Base-by-base conservation (phyloP, 2,113 vertebrate genomes). In the Ranitomeya imitator region DNA sequence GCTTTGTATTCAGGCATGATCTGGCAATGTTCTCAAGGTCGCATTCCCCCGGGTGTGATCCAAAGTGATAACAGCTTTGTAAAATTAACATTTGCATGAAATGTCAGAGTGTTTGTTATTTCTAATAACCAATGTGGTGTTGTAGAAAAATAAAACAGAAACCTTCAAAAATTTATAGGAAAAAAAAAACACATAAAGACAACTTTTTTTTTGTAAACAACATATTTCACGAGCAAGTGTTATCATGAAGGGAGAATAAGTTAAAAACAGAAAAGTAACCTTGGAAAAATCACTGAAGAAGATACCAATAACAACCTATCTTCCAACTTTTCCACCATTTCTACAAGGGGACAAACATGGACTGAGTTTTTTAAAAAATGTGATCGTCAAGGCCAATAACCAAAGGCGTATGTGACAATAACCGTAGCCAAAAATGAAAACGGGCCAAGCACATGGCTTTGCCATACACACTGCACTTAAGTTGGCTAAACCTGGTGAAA, bases 41-140 rank as follows among this genome's bases (percentile, higher is more conserved):
- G n/a, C 21, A 23, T 51, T 85, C 83, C 63, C 55, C n/a, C 21
- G 37, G 81, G 60, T 65, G 61, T 51, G 7, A 83, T 83, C 45
- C 37, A 51, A 15, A 67, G 31, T 67, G 81, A 67, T 83, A 83
- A 83, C 59, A 67, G 37, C 60, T 67, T 83, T 83, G 81, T 23
- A 83, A 37, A 51, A 83, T 83, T 67, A 83, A 67, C 60, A 67
- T 61, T 67, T 63, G 81, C 19, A 52, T 23, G 31, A 52, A 83
- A 67, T 63, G 37, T 67, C 26, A 83, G 18, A 63, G 61, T 69
- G 60, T 63, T 83, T 63, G 61, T 52, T 83, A 51, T 67, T 83
- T 51, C 51, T 52, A 67, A 52, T 82, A 61, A 61, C 79, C 59
- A 21, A 45, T 23, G 57, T 57, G 23, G 55, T 63, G 59, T 63